phyloP scores from a whole-genome alignment of 2,888 invertebrate genomes.

The Allacma fusca region DNA sequence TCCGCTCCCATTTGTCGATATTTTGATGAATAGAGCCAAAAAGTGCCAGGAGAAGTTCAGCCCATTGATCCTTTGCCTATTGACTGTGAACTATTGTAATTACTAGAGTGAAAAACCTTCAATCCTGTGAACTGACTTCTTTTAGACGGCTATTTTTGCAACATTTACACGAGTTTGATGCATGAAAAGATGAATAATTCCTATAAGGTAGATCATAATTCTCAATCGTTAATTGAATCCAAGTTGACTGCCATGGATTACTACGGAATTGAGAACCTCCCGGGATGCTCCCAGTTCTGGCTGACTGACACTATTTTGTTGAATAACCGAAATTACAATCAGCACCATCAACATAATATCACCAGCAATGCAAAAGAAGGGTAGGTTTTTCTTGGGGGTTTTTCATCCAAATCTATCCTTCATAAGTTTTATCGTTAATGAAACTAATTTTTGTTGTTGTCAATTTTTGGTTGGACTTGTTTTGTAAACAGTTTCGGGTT shows the following conservation, averaged over 20 bases:
- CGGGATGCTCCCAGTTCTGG: slow-evolving; percentile 46
- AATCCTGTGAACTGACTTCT: neutral
- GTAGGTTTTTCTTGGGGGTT: slow-evolving; percentile 27
- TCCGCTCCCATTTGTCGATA: too few relatives aligned
- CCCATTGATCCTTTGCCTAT: too few relatives aligned
- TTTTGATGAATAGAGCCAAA: too few relatives aligned
- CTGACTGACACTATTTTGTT: slow-evolving; percentile 41
- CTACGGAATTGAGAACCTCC: slow-evolving; percentile 43
- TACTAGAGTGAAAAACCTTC: neutral
- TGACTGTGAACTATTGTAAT: too few relatives aligned
- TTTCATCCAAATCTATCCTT: too few relatives aligned
- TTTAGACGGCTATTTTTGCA: too few relatives aligned
- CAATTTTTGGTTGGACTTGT: neutral
- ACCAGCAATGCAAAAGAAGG: slow-evolving; percentile 31
- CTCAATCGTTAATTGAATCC: slow-evolving; percentile 34
- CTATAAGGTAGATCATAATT: slow-evolving; percentile 31
- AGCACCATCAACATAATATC: slow-evolving; percentile 17
- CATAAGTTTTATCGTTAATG: too few relatives aligned
- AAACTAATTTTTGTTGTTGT: slow-evolving; percentile 7
- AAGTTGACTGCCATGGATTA: slow-evolving; percentile 40
- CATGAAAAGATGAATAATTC: slow-evolving; percentile 25
- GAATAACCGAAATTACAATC: slow-evolving; percentile 36
- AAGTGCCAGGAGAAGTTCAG: too few relatives aligned
- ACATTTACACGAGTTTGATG: neutral
- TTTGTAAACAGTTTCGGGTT: neutral